A percentile compares a stretch with the other conserved stretches of the same genome.
phyloP scores from a whole-genome alignment of 2,888 invertebrate species.

The Ichneumon xanthorius region DNA sequence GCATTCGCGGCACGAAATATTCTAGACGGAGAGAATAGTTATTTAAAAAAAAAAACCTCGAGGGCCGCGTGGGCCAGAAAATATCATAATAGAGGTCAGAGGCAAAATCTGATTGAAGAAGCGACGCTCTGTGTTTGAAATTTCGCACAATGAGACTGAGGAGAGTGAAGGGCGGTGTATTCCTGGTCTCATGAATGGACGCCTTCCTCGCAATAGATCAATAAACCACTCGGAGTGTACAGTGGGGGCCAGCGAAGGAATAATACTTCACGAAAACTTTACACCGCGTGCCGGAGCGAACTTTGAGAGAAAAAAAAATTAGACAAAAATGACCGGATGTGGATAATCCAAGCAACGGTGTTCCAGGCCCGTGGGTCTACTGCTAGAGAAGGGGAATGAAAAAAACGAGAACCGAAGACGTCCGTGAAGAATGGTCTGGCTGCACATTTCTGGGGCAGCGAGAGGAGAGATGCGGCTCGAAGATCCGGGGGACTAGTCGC shows the following conservation, averaged over 20 bases:
- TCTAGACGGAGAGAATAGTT: conserved; percentile 20
- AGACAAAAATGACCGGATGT: conserved; percentile 83
- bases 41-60: conserved; percentile 33
- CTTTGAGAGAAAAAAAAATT: conserved; percentile 73
- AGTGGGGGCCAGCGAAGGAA: conserved; percentile 72
- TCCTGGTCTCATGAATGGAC: conserved; percentile 68
- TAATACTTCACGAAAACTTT: conserved; percentile 65
- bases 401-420: conserved; percentile 64
- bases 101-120: conserved; percentile 55
- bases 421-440: conserved; percentile 77
- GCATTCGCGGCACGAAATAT: conserved; percentile 30
- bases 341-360: conserved; percentile 77
- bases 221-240: conserved; percentile 79
- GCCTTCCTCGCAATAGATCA: conserved; percentile 72
- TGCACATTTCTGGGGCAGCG: conserved; percentile 75
- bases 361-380: conserved; percentile 59
- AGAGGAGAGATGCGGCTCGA: conserved; percentile 60
- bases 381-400: conserved; percentile 50
- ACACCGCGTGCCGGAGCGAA: conserved; percentile 57
- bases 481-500: conserved; percentile 70
- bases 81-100: conserved; percentile 38
- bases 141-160: conserved; percentile 57
- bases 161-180: conserved; percentile 47
- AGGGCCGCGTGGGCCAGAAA: conserved; percentile 8
- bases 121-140: conserved; percentile 38